These are phyloP conservation scores for Euglossa dilemma DNA, from an alignment of 1,140 invertebrate species.

Conservation along the genomic window DNA sequence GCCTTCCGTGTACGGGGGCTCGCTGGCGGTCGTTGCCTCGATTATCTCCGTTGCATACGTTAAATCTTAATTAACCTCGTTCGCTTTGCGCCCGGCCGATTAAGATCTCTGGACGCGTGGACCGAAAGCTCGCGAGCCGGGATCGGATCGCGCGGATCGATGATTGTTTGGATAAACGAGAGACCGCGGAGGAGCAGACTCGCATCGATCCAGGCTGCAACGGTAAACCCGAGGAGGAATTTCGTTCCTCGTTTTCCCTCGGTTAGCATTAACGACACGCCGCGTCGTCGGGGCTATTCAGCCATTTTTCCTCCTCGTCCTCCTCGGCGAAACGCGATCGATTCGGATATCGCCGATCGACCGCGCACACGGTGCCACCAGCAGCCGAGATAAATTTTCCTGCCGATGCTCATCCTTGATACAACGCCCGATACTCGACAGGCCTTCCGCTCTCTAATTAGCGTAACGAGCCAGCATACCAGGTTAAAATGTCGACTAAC, in stretches of 20 bases:
- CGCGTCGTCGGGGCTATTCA: not conserved
- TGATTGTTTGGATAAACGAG: not conserved
- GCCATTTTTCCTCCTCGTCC: not conserved
- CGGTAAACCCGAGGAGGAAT: not conserved
- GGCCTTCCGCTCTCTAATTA: constrained; percentile 52
- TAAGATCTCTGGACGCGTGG: constrained; percentile 43
- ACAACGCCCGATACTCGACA: constrained; percentile 14
- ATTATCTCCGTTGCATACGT: constrained; percentile 66
- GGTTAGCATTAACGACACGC: not conserved
- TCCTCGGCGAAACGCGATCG: not conserved
- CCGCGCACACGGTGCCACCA: not conserved
- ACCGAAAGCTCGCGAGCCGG: not conserved
- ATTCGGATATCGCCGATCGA: not conserved
- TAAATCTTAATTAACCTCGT: constrained; percentile 70
- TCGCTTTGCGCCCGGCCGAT: constrained; percentile 44
- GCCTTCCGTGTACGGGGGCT: constrained; percentile 40
- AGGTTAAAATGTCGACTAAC: constrained; percentile 34
- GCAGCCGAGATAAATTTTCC: constrained; percentile 4
- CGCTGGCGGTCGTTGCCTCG: constrained; percentile 52
- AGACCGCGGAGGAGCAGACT: not conserved
- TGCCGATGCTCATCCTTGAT: constrained; percentile 19
- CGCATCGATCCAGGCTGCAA: not conserved
- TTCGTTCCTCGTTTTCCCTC: constrained; percentile 16
- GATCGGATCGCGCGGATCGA: not conserved
- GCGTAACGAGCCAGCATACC: constrained; percentile 47